Evolutionary conservation across 1,140 invertebrate species (phyloP).

Genomic region (Drosophila orosa): DNA sequence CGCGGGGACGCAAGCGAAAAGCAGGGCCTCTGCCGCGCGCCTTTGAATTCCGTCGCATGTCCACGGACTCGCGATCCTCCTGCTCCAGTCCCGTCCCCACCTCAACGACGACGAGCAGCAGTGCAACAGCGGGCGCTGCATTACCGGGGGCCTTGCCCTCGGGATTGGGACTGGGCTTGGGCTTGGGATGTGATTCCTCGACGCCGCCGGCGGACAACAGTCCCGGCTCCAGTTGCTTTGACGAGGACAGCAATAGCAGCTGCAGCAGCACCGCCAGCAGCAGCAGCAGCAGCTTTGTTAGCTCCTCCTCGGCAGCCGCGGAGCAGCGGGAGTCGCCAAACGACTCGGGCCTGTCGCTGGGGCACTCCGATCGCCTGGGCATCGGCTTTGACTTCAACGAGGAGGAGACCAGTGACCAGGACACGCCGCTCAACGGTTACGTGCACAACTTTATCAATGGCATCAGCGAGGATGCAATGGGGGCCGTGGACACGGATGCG

Average conservation of each 20-base stretch:
- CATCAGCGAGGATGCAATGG: conserved; percentile 61
- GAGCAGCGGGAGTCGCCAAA: conserved; percentile 9
- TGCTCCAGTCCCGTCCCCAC: conserved; percentile 78
- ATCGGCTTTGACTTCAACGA: conserved; percentile 68
- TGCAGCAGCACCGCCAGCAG: background rate
- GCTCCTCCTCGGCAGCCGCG: conserved; percentile 8
- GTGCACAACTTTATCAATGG: conserved; percentile 83
- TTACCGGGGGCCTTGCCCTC: background rate
- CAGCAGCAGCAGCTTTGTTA: conserved; percentile 16
- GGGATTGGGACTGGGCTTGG: background rate
- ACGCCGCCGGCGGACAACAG: background rate
- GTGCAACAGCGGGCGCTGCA: conserved; percentile 6
- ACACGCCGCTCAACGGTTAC: conserved; percentile 73
- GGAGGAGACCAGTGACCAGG: conserved; percentile 70
- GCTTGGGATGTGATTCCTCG: conserved; percentile 15
- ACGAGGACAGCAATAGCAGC: conserved; percentile 62
- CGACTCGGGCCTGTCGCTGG: conserved; percentile 49
- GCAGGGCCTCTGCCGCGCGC: conserved; percentile 93
- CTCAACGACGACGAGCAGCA: conserved; percentile 65
- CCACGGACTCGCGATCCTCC: conserved; percentile 55
- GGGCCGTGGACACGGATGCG: conserved; percentile 30
- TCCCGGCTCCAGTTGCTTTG: conserved; percentile 51
- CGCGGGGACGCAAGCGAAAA: conserved; percentile 87
- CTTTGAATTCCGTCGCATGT: conserved; percentile 86
- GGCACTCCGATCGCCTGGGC: conserved; percentile 48